Evolutionary conservation across 2,113 vertebrate species (phyloP).

Genomic region (Odontesthes bonariensis): DNA sequence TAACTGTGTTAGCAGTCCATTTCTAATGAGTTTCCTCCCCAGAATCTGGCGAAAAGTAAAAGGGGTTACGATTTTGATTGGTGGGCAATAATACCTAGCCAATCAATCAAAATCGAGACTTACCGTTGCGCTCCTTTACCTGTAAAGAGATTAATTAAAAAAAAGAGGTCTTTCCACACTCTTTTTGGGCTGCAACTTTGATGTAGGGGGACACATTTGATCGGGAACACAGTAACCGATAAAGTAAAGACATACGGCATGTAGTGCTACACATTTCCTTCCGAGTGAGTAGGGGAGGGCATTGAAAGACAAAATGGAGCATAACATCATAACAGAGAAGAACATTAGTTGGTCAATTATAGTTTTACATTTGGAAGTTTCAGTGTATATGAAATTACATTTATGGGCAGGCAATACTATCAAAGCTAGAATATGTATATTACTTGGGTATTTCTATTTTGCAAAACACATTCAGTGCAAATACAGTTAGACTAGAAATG

Average conservation of each 20-base stretch:
- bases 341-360: conserved; percentile 78
- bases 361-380: conserved; percentile 74
- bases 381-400: conserved; percentile 74
- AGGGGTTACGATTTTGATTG: conserved; percentile 75
- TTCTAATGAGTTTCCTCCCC: conserved; percentile 47
- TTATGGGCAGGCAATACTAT: conserved; percentile 69
- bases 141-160: conserved; percentile 69
- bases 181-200: conserved; percentile 52
- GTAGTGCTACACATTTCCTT: conserved; percentile 81
- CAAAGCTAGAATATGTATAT: conserved; percentile 65
- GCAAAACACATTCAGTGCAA: conserved; percentile 64
- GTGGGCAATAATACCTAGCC: conserved; percentile 54
- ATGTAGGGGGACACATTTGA: conserved; percentile 48
- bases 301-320: conserved; percentile 80
- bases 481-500: conserved; percentile 54
- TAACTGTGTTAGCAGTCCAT: conserved; percentile 36
- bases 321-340: conserved; percentile 78
- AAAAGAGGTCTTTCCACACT: conserved; percentile 54
- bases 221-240: conserved; percentile 68
- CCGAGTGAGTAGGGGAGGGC: conserved; percentile 78
- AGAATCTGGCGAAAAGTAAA: conserved; percentile 37
- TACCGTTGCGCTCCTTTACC: conserved; percentile 82
- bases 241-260: conserved; percentile 77
- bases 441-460: conserved; percentile 55
- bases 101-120: conserved; percentile 84